Evolutionary conservation across 1,140 invertebrate species (phyloP).

Genomic region (Teleopsis dalmanni): DNA sequence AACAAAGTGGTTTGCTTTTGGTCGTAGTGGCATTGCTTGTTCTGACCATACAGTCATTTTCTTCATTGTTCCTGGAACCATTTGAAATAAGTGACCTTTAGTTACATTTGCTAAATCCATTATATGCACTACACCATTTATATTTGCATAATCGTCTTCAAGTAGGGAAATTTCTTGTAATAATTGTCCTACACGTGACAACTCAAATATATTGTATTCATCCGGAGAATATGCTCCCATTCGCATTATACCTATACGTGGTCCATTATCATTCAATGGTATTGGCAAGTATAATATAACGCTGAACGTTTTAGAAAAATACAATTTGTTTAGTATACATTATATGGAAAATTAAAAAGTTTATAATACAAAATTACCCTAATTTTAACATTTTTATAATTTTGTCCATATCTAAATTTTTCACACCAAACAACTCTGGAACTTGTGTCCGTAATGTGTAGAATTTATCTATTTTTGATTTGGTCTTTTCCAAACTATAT

Average conservation of each 20-base stretch:
- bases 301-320: background rate
- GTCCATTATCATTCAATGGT: slow-evolving; percentile 25
- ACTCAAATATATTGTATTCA: slow-evolving; percentile 24
- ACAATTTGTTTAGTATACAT: background rate
- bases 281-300: slow-evolving; percentile 28
- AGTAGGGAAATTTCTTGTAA: slow-evolving; percentile 34
- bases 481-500: slow-evolving; percentile 55
- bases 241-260: slow-evolving; percentile 24
- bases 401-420: slow-evolving; percentile 11
- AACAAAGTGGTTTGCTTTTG: slow-evolving; percentile 48
- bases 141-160: slow-evolving; percentile 45
- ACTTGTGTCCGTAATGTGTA: slow-evolving; percentile 11
- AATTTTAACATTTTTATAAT: slow-evolving; percentile 44
- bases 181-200: slow-evolving; percentile 21
- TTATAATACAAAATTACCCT: no score
- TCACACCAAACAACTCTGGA: slow-evolving; percentile 7
- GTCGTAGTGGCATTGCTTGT: slow-evolving; percentile 48
- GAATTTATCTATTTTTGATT: slow-evolving; percentile 52
- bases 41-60: slow-evolving; percentile 46
- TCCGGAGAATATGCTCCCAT: slow-evolving; percentile 20
- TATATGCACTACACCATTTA: slow-evolving; percentile 45
- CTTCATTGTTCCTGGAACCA: slow-evolving; percentile 45
- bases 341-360: no score
- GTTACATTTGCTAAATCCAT: slow-evolving; percentile 45
- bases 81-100: slow-evolving; percentile 46